Evolutionary conservation across 2,888 invertebrate genomes (phyloP), one percentile per base, ranked within the genome.

Genomic region (Cynaeus angustus): DNA sequence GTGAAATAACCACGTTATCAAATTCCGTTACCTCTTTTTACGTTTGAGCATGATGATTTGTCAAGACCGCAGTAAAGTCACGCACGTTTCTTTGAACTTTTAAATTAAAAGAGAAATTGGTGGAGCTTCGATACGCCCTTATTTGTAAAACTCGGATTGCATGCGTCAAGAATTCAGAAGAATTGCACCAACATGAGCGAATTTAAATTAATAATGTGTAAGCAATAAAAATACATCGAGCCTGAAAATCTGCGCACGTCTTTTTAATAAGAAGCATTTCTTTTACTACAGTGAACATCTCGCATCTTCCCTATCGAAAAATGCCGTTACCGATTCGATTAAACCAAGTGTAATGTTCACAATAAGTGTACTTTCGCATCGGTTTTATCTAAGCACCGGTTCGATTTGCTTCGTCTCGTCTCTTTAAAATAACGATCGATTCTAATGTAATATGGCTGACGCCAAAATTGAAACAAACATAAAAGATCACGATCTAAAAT

Each of bases 401-500:
- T 53, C 37, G 37, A 55, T 55, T 37, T 55, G 13, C 10, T 52
- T 30, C 30, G 33, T 10, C 21, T 56, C 56, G 38, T 56, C 41
- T 56, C 43, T 55, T 56, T 41, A 21, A 56, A 56, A 41, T 41
- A 56, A 41, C 56, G 56, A n/a, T 12, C n/a, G 26, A 26, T 55
- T 9, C 28, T 38, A 55, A 26, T 56, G 43, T 43, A 56, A 56
- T 56, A 56, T 26, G 7, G 56, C 26, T 33, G 48, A 48, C 16
- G 48, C 61, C 33, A 48, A 58, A 46, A 61, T 46, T 48, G 43
- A 61, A 56, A 56, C 56, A 56, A 56, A 43, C 56, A 56, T 56
- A 56, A 56, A 56, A 64, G 62, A 64, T 52, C 43, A 65, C 33
- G 55, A 65, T 55, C 53, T 55, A 43, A 65, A 65, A 65, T 53